phyloP scores from a whole-genome alignment of 2,888 invertebrate species.

The Itoplectis maculator region DNA sequence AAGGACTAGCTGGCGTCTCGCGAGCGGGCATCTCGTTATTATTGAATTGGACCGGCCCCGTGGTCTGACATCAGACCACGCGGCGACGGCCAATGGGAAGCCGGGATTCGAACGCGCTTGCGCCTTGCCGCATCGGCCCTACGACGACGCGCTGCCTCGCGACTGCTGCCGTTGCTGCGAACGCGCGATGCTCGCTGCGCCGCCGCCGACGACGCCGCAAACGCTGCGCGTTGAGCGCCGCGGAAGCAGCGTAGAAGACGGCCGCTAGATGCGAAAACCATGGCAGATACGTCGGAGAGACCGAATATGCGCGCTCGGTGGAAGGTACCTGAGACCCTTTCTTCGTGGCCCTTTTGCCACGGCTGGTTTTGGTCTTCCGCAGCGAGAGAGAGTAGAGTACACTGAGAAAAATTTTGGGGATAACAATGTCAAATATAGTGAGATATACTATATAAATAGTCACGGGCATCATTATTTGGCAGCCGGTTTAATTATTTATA shows the following conservation, averaged over 20 bases:
- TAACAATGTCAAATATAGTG: too few species aligned
- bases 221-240: not conserved
- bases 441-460: too few species aligned
- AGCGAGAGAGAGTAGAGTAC: not conserved
- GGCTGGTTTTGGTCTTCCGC: not conserved
- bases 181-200: constrained; percentile 32
- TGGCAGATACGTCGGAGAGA: too few species aligned
- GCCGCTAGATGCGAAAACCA: too few species aligned
- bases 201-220: not conserved
- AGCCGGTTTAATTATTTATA: too few species aligned
- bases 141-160: constrained; percentile 41
- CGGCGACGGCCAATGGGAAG: constrained; percentile 88
- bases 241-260: not conserved
- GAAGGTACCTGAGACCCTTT: too few species aligned
- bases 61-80: constrained; percentile 93
- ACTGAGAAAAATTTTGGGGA: not conserved
- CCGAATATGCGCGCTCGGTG: too few species aligned
- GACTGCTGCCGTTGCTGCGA: not conserved
- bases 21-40: constrained; percentile 81
- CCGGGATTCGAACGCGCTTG: constrained; percentile 80
- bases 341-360: not conserved
- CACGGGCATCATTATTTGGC: too few species aligned
- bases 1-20: constrained; percentile 80
- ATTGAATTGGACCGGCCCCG: constrained; percentile 86
- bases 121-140: constrained; percentile 70